phyloP scores from a whole-genome alignment of 2,797 vertebrate species.

The Sebastes cheni region DNA sequence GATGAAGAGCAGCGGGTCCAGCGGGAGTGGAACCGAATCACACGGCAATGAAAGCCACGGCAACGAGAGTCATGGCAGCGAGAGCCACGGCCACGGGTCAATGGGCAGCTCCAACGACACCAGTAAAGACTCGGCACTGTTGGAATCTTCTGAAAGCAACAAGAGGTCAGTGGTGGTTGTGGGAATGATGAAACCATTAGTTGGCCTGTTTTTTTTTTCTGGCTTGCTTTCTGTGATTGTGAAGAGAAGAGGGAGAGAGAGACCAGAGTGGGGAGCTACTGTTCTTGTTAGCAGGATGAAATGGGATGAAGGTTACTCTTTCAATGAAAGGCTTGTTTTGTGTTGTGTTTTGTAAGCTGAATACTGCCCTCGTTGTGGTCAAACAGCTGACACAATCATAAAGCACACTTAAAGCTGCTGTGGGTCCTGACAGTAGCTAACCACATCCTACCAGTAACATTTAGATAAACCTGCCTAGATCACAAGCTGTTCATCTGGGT shows the following conservation, averaged over 20 bases:
- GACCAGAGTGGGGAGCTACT: not conserved
- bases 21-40: slow-evolving; percentile 84
- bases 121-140: slow-evolving; percentile 87
- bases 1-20: slow-evolving; percentile 90
- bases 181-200: not conserved
- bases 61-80: slow-evolving; percentile 83
- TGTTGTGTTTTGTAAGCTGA: not conserved
- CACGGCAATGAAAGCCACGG: slow-evolving; percentile 82
- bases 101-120: slow-evolving; percentile 80
- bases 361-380: not conserved
- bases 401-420: not conserved
- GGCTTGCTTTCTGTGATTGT: not conserved
- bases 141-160: slow-evolving; percentile 84
- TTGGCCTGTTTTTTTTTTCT: not conserved
- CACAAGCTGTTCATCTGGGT: too few relatives aligned
- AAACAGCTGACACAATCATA: not conserved
- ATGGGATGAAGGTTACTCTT: too few relatives aligned
- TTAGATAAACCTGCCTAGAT: too few relatives aligned
- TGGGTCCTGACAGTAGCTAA: too few relatives aligned
- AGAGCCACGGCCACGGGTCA: slow-evolving; percentile 83
- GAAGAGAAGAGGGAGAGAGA: not conserved
- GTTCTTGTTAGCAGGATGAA: not conserved
- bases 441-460: too few relatives aligned
- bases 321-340: not conserved
- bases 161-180: slow-evolving; percentile 83